These are phyloP conservation scores for Oscheius sp. DNA, from an alignment of 1,140 invertebrate species.

Conservation along the genomic window DNA sequence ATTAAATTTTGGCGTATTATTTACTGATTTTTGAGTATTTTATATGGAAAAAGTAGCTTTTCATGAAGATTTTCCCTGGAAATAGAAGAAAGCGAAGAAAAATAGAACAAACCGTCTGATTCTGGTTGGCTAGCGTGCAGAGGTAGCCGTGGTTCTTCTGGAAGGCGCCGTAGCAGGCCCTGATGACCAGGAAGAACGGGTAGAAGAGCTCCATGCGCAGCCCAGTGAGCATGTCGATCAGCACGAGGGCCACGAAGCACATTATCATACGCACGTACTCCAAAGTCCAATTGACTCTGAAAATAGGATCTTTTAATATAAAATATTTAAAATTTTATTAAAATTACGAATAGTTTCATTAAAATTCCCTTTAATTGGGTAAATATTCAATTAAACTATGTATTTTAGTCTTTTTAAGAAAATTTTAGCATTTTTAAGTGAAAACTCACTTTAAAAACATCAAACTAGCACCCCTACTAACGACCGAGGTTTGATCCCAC, in stretches of 20 bases:
- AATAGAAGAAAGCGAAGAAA: conserved; percentile 6
- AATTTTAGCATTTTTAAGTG: neutral
- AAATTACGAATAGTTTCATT: no score
- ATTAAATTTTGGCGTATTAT: no score
- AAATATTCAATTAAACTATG: neutral
- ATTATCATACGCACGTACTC: conserved; percentile 92
- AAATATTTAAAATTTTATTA: no score
- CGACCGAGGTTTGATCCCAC: no score
- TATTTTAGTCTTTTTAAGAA: neutral
- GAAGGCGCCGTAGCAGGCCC: conserved; percentile 94
- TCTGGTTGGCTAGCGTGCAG: conserved; percentile 55
- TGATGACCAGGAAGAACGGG: conserved; percentile 93
- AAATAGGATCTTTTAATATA: neutral
- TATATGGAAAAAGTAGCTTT: no score
- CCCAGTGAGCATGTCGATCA: conserved; percentile 93
- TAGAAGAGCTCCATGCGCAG: conserved; percentile 98
- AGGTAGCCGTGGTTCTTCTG: conserved; percentile 93
- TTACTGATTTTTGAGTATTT: no score
- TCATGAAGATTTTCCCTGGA: neutral
- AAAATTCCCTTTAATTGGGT: no score
- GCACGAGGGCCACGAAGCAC: conserved; percentile 88
- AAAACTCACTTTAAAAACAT: no score
- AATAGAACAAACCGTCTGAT: conserved; percentile 26
- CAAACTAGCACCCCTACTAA: no score
- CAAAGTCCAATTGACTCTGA: conserved; percentile 66